A percentile compares a stretch with the other conserved stretches of the same genome.
phyloP scores from a whole-genome alignment of 2,888 invertebrate species.

The Amorpha juglandis region DNA sequence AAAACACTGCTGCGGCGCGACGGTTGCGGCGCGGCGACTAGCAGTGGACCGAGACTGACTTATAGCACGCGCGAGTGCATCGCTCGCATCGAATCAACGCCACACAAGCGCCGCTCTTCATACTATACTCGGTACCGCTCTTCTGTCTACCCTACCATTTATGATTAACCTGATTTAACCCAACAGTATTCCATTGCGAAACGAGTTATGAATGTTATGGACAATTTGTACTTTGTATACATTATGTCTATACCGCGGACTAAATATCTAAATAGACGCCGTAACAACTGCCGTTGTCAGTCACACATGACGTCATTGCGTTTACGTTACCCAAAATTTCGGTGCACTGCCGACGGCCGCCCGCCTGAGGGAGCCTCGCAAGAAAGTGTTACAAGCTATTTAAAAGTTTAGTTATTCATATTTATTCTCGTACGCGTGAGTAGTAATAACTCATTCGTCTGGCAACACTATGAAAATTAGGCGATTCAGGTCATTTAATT shows the following conservation, averaged over 20 bases:
- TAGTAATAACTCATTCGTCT: too few species aligned
- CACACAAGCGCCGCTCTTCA: slow-evolving; percentile 26
- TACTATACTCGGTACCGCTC: slow-evolving; percentile 37
- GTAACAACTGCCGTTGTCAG: too few species aligned
- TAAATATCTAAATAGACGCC: too few species aligned
- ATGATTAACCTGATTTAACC: slow-evolving; percentile 41
- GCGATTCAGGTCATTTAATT: too few species aligned
- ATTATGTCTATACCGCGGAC: neutral
- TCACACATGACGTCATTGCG: too few species aligned
- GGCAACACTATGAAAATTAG: too few species aligned
- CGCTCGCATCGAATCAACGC: slow-evolving; percentile 35
- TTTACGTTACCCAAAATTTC: too few species aligned
- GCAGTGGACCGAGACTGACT: slow-evolving; percentile 84
- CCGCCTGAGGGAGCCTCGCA: too few species aligned
- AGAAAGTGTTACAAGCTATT: too few species aligned
- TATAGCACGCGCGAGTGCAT: slow-evolving; percentile 69
- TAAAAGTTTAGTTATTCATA: too few species aligned
- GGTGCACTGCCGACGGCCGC: too few species aligned
- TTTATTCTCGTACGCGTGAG: too few species aligned
- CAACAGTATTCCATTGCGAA: neutral
- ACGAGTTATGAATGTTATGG: slow-evolving; percentile 1
- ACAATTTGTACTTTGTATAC: slow-evolving; percentile 17
- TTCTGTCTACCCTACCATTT: slow-evolving; percentile 51
- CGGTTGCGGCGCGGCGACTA: slow-evolving; percentile 86
- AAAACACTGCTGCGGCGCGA: slow-evolving; percentile 78